A percentile compares a stretch with the other conserved stretches of the same genome.
These are phyloP conservation scores for Aythya baeri DNA, from an alignment of 2,113 vertebrate genomes.

Conservation along the genomic window DNA sequence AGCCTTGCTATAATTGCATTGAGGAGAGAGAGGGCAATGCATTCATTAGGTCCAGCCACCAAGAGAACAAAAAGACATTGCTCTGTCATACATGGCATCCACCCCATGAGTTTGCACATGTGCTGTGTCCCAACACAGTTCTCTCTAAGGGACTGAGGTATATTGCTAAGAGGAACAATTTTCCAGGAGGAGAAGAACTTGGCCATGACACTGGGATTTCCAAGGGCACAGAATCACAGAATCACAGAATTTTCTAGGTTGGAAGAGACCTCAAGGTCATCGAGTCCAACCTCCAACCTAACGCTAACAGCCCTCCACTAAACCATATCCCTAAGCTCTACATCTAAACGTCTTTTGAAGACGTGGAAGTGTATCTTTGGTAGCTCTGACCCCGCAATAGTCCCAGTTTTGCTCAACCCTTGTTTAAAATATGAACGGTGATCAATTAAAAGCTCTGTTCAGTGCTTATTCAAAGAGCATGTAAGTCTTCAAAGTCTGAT, in stretches of 20 bases:
- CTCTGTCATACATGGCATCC: rapidly evolving
- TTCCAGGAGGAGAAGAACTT: neutral
- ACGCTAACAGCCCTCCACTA: too few species aligned
- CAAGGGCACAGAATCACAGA: too few species aligned
- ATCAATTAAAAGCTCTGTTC: slow-evolving; percentile 23
- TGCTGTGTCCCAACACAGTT: neutral
- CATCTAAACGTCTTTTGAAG: too few species aligned
- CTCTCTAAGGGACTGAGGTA: neutral
- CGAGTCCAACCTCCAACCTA: too few species aligned
- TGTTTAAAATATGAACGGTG: neutral
- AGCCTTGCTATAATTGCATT: neutral
- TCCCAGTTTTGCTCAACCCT: neutral
- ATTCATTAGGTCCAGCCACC: rapidly evolving
- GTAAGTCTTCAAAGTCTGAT: neutral
- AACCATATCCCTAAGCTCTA: too few species aligned
- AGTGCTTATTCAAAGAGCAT: neutral
- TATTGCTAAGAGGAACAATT: neutral
- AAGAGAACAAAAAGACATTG: rapidly evolving
- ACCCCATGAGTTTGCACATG: rapidly evolving
- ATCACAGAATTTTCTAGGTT: too few species aligned
- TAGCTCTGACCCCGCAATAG: neutral
- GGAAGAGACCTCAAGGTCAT: too few species aligned
- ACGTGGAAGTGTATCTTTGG: rapidly evolving
- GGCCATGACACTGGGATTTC: neutral
- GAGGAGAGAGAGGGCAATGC: neutral